A percentile compares a stretch with the other conserved stretches of the same genome.
These are phyloP conservation scores for Amyelois transitella DNA, from an alignment of 1,140 invertebrate species.

Conservation along the genomic window DNA sequence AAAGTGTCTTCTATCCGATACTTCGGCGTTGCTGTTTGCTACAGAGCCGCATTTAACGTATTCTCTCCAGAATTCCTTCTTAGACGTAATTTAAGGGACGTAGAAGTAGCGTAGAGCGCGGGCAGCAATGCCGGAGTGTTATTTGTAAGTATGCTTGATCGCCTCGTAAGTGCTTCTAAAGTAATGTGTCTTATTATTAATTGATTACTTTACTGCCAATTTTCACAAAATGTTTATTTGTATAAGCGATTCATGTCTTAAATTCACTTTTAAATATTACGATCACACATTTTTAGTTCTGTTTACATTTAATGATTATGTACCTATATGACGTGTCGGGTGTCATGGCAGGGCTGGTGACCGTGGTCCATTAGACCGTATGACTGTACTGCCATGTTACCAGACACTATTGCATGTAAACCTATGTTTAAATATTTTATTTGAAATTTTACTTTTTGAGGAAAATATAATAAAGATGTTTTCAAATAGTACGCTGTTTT, in stretches of 20 bases:
- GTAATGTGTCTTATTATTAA: slow-evolving; percentile 43
- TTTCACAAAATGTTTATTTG: slow-evolving; percentile 60
- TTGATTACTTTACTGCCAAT: slow-evolving; percentile 64
- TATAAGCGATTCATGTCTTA: slow-evolving; percentile 39
- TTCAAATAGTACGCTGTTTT: slow-evolving; percentile 54
- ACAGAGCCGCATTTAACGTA: slow-evolving; percentile 38
- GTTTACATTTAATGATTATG: slow-evolving; percentile 40
- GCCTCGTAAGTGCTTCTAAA: slow-evolving; percentile 65
- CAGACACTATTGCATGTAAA: slow-evolving; percentile 56
- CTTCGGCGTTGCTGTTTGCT: slow-evolving; percentile 31
- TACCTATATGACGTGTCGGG: slow-evolving; percentile 13
- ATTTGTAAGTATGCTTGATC: slow-evolving; percentile 63
- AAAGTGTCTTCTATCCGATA: slow-evolving; percentile 45
- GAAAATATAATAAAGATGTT: slow-evolving; percentile 74
- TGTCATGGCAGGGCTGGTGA: not conserved
- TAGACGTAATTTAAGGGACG: slow-evolving; percentile 37
- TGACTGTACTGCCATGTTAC: slow-evolving; percentile 27
- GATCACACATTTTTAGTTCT: slow-evolving; percentile 61
- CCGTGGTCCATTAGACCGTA: slow-evolving; percentile 10
- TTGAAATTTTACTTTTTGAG: slow-evolving; percentile 71
- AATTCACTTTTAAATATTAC: slow-evolving; percentile 52
- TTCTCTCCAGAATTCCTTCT: slow-evolving; percentile 34
- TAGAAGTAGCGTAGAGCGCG: slow-evolving; percentile 25
- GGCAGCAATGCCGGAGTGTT: slow-evolving; percentile 27
- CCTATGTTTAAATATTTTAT: slow-evolving; percentile 71